Evolutionary conservation across 2,888 invertebrate species (phyloP).

Genomic region (Cistogaster globosa): DNA sequence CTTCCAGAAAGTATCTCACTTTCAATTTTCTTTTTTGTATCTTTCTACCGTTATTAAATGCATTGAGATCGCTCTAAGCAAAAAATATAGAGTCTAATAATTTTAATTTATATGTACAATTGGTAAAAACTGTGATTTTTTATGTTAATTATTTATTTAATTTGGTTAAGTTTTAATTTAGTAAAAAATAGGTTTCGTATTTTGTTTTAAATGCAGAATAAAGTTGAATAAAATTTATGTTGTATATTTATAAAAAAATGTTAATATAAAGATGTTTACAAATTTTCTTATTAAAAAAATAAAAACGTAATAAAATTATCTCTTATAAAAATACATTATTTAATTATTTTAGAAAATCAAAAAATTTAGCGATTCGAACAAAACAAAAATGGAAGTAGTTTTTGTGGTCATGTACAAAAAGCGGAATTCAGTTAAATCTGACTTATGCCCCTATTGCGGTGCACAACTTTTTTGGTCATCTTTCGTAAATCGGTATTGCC

Average conservation of each 20-base stretch:
- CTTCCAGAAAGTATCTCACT: background rate
- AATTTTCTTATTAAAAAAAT: background rate
- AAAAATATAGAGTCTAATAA: constrained; percentile 18
- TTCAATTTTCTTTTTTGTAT: background rate
- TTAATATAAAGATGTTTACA: background rate
- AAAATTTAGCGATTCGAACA: too few relatives aligned
- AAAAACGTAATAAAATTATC: background rate
- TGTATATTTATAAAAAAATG: background rate
- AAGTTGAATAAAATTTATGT: background rate
- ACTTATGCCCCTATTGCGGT: too few relatives aligned
- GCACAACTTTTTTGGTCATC: too few relatives aligned
- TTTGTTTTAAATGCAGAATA: background rate
- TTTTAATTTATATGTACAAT: constrained; percentile 36
- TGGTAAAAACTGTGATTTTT: constrained; percentile 56
- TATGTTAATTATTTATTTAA: constrained; percentile 32
- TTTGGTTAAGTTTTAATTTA: constrained; percentile 7
- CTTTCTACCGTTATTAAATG: background rate
- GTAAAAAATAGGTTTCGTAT: constrained; percentile 5
- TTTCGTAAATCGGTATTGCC: too few relatives aligned
- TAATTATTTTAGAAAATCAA: too few relatives aligned
- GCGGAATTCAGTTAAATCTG: too few relatives aligned
- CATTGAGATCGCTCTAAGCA: constrained; percentile 3
- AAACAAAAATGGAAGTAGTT: too few relatives aligned
- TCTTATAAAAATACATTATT: too few relatives aligned
- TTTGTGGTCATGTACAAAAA: too few relatives aligned